phyloP scores from a whole-genome alignment of 2,113 vertebrate species.

The Panurus biarmicus region DNA sequence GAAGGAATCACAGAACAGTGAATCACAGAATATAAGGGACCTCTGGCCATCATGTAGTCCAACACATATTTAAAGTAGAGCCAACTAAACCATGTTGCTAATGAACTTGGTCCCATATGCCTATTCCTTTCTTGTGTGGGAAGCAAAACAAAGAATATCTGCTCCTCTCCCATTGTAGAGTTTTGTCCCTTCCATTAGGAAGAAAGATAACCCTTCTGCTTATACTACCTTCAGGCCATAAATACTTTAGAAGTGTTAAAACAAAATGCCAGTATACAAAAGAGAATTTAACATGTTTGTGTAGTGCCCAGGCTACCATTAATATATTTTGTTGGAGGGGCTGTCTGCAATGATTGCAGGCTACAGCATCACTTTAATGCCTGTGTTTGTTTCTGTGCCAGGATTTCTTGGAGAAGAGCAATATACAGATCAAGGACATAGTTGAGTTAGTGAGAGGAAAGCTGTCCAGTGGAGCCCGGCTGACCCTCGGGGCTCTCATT shows the following conservation, averaged over 20 bases:
- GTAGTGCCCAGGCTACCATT: not conserved
- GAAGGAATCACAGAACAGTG: not conserved
- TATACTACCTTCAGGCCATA: not conserved
- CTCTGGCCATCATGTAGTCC: not conserved
- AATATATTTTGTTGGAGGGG: not conserved
- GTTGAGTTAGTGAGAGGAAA: conserved; percentile 87
- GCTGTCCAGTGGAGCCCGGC: conserved; percentile 80
- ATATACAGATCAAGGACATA: conserved; percentile 82
- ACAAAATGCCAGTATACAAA: not conserved
- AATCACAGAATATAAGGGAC: not conserved
- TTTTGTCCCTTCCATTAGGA: not conserved
- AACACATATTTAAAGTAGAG: not conserved
- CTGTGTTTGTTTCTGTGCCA: conserved; percentile 36
- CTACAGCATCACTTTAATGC: not conserved
- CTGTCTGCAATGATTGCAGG: not conserved
- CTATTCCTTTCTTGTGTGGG: not conserved
- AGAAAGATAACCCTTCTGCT: not conserved
- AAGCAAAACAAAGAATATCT: not conserved
- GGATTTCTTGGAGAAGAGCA: conserved; percentile 84
- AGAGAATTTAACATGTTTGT: not conserved
- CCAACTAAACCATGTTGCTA: not conserved
- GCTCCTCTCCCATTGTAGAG: not conserved
- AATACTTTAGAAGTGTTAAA: not conserved
- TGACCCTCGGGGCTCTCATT: conserved; percentile 86
- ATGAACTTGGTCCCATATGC: not conserved